These are phyloP conservation scores for Lithophane socia DNA, from an alignment of 2,888 invertebrate genomes.

Conservation along the genomic window DNA sequence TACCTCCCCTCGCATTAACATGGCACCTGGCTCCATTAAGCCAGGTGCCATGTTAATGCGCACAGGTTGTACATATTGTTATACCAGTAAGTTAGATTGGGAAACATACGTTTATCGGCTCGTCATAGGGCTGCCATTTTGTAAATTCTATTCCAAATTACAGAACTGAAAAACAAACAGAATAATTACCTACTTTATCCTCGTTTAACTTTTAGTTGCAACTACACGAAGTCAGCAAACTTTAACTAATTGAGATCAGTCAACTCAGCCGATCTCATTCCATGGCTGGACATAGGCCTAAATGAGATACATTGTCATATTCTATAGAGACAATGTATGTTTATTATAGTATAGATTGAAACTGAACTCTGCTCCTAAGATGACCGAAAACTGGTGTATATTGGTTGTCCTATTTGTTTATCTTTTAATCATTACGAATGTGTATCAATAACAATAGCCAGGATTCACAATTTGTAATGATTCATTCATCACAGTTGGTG, in stretches of 20 bases:
- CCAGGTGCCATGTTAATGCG: too few relatives aligned
- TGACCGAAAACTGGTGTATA: background rate
- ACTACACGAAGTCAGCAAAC: background rate
- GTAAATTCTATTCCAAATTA: conserved; percentile 18
- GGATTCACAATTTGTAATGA: background rate
- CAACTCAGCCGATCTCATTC: too few relatives aligned
- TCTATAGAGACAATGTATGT: background rate
- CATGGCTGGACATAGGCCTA: too few relatives aligned
- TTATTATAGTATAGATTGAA: background rate
- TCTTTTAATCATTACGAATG: conserved; percentile 1
- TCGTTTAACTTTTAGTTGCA: background rate
- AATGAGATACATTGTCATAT: background rate
- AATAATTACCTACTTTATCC: background rate
- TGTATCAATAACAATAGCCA: background rate
- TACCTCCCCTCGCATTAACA: too few relatives aligned
- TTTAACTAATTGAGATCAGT: background rate
- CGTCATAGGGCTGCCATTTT: conserved; percentile 34
- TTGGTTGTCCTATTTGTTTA: conserved; percentile 14
- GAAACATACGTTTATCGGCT: background rate
- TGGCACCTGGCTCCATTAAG: too few relatives aligned
- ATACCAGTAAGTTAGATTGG: background rate
- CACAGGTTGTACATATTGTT: background rate
- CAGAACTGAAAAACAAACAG: conserved; percentile 5
- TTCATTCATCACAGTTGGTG: background rate
- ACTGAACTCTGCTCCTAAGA: too few relatives aligned